phyloP scores from a whole-genome alignment of 2,113 vertebrate species.

The Tachycineta bicolor region DNA sequence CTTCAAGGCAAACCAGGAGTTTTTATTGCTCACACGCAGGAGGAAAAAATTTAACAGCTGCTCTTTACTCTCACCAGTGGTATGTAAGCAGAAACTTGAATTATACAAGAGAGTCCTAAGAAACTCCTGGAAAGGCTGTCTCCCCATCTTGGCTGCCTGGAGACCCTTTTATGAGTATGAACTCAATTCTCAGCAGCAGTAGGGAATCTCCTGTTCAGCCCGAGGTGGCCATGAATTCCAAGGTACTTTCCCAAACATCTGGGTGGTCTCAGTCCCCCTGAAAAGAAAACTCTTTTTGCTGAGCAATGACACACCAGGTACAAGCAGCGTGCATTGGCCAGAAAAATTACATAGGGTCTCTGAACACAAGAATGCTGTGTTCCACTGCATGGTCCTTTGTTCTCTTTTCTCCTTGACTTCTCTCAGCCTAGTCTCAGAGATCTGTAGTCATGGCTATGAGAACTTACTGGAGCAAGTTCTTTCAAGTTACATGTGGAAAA shows the following conservation, averaged over 20 bases:
- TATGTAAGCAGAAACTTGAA: neutral
- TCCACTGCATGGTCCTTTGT: neutral
- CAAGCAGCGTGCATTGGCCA: neutral
- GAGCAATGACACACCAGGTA: neutral
- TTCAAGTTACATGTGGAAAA: neutral
- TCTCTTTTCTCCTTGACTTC: neutral
- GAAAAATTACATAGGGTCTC: neutral
- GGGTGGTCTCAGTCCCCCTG: slow-evolving; percentile 45
- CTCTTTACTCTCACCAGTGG: neutral
- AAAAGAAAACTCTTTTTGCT: slow-evolving; percentile 40
- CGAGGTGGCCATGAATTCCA: neutral
- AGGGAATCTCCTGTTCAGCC: neutral
- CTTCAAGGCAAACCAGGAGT: slow-evolving; percentile 22
- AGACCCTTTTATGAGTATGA: neutral
- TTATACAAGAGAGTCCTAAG: neutral
- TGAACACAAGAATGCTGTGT: neutral
- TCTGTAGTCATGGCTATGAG: neutral
- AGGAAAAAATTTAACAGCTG: neutral
- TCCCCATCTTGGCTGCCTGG: neutral
- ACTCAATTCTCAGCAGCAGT: neutral
- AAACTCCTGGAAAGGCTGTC: neutral
- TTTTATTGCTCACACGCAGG: neutral
- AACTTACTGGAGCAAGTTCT: neutral
- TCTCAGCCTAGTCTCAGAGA: neutral
- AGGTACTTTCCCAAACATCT: slow-evolving; percentile 4